A percentile compares a stretch with the other conserved stretches of the same genome.
These are phyloP conservation scores for Brassicogethes aeneus DNA, from an alignment of 2,888 invertebrate species.

Conservation along the genomic window DNA sequence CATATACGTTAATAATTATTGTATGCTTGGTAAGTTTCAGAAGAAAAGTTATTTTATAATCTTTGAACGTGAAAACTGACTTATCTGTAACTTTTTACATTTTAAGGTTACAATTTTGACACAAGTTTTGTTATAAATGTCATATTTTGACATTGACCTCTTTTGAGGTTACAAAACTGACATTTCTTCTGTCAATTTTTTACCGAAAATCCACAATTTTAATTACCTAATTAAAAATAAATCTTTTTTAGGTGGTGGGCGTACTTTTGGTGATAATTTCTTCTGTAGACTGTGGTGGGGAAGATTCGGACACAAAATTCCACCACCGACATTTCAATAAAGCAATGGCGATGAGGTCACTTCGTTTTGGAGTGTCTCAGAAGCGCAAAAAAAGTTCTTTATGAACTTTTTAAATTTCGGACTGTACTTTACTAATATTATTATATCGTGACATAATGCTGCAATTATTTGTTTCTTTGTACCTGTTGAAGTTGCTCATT, in stretches of 20 bases:
- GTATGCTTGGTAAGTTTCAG: slow-evolving; percentile 61
- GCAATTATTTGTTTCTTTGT: slow-evolving; percentile 11
- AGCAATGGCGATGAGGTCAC: slow-evolving; percentile 81
- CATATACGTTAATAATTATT: slow-evolving; percentile 81
- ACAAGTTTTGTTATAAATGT: no score
- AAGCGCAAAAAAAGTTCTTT: slow-evolving; percentile 28
- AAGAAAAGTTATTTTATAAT: slow-evolving; percentile 1
- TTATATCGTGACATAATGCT: slow-evolving; percentile 8
- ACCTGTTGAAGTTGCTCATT: slow-evolving; percentile 15
- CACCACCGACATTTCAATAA: slow-evolving; percentile 76
- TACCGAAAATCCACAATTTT: no score
- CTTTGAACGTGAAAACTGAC: slow-evolving; percentile 5
- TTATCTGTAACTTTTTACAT: no score
- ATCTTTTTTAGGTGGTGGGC: slow-evolving; percentile 62
- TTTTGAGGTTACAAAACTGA: no score
- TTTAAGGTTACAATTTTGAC: no score
- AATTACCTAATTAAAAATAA: no score
- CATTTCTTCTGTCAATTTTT: no score
- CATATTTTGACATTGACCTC: no score
- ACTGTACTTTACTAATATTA: slow-evolving; percentile 18
- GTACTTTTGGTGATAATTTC: slow-evolving; percentile 77
- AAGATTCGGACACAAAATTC: slow-evolving; percentile 11
- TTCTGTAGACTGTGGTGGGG: slow-evolving; percentile 53
- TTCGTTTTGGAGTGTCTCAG: slow-evolving; percentile 44
- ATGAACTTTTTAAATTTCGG: neutral